These are phyloP conservation scores for Trinectes maculatus DNA, from an alignment of 2,113 vertebrate genomes.

Conservation along the genomic window DNA sequence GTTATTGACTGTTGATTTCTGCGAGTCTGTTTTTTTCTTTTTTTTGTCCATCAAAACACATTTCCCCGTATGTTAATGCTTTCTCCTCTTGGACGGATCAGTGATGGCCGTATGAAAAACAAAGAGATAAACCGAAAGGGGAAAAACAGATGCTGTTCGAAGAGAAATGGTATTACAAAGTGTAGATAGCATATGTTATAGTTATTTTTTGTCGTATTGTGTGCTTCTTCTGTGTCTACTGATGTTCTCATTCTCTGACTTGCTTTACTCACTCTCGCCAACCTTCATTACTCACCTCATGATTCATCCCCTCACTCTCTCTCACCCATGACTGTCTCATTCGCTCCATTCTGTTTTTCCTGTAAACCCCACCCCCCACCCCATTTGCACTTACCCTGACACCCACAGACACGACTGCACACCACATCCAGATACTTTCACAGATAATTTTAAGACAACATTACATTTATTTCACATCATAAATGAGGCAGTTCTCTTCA, in stretches of 20 bases:
- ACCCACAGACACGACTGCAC: neutral
- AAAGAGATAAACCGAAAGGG: conserved; percentile 27
- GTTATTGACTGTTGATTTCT: conserved; percentile 36
- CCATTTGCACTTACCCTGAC: neutral
- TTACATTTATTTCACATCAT: conserved; percentile 15
- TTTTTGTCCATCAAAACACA: conserved; percentile 38
- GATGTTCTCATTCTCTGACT: conserved; percentile 4
- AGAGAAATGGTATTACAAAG: neutral
- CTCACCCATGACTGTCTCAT: conserved; percentile 21
- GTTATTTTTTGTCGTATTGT: conserved; percentile 2
- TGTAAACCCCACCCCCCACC: neutral
- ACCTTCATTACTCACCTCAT: conserved; percentile 28
- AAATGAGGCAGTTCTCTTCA: neutral
- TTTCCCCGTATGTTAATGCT: conserved; percentile 1
- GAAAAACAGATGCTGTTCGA: conserved; percentile 37
- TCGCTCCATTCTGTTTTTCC: neutral
- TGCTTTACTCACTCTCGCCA: neutral
- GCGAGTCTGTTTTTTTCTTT: no score
- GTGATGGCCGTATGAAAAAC: conserved; percentile 42
- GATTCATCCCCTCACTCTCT: conserved; percentile 34
- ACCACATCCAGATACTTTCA: conserved; percentile 11
- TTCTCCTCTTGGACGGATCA: conserved; percentile 14
- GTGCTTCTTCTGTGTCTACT: neutral
- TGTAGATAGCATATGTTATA: neutral
- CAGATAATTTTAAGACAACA: conserved; percentile 18